Evolutionary conservation across 2,113 vertebrate species (phyloP), one percentile per base, ranked within the genome.

Genomic region (Epinephelus fuscoguttatus): DNA sequence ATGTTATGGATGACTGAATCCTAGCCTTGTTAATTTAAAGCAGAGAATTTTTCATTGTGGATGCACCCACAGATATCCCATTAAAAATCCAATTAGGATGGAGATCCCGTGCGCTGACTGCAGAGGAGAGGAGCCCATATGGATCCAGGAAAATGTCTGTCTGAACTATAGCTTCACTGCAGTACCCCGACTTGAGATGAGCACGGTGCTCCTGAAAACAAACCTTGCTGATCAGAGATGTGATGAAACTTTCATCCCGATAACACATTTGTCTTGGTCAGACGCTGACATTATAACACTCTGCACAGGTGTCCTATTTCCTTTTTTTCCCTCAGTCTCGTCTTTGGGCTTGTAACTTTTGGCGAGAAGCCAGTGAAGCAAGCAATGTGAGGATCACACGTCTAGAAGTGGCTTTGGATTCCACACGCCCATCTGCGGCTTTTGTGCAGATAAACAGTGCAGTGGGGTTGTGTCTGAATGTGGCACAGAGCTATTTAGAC

Each of bases 31-130:
- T 74, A 56, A 81, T 72, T 81, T 75, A 84, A 82, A 83, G 67
- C 25, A 27, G 50, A 40, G 55, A 85, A 27, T 70, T 56, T 52
- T 80, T 59, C 30, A 71, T 55, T 61, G 64, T 71, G 45, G 64
- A 79, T 87, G 81, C 81, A 57, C 70, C 59, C 75, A 60, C 42
- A 82, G 70, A 88, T 78, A 81, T 78, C 79, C 77, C 63, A 90
- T 88, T 90, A 89, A 84, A 88, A 86, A 80, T 84, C 59, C 66
- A 91, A 88, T 90, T 89, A 89, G 49, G 18, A 64, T 67, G 52
- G 59, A 52, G 64, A 81, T 71, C 84, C 60, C 18, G 27, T 57
- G 33, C 27, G 2, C 61, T 15, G 72, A 47, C 63, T 72, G 55
- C 64, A 66, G 80, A 76, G 17, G 60, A 52, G 40, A 60, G 68